phyloP scores from a whole-genome alignment of 1,140 invertebrate species.

The Metaphire vulgaris region DNA sequence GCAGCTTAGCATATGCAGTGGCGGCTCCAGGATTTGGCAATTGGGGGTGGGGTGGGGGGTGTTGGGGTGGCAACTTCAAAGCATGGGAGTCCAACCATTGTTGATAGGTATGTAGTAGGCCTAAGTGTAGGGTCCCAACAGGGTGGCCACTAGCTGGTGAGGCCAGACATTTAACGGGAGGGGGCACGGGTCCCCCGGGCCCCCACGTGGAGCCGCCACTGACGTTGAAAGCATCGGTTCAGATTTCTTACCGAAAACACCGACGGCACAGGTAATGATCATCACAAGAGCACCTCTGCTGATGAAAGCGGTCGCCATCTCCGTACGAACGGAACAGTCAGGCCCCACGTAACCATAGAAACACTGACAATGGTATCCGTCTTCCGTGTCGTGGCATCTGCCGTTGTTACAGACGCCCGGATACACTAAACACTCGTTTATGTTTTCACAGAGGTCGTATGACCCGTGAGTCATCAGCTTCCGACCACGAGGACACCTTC shows the following conservation, averaged over 20 bases:
- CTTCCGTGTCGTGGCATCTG: slow-evolving; percentile 59
- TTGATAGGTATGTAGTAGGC: too few relatives aligned
- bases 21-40: too few relatives aligned
- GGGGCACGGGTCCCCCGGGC: too few relatives aligned
- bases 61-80: too few relatives aligned
- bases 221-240: too few relatives aligned
- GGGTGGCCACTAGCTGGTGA: too few relatives aligned
- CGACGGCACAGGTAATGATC: slow-evolving; percentile 44
- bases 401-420: slow-evolving; percentile 50
- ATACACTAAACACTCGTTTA: slow-evolving; percentile 33
- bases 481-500: slow-evolving; percentile 38
- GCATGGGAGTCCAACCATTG: too few relatives aligned
- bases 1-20: too few relatives aligned
- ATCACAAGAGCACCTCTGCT: slow-evolving; percentile 42
- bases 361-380: slow-evolving; percentile 70
- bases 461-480: not conserved
- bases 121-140: too few relatives aligned
- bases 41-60: too few relatives aligned
- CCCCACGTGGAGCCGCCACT: too few relatives aligned
- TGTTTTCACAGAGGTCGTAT: slow-evolving; percentile 29
- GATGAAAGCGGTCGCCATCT: slow-evolving; percentile 37
- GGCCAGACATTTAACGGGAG: too few relatives aligned
- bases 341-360: slow-evolving; percentile 79
- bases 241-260: slow-evolving; percentile 42
- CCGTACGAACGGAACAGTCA: not conserved